Percentiles rank a stretch among this genome's conserved stretches.
phyloP scores from a whole-genome alignment of 2,888 invertebrate genomes.

The Crocallis elinguaria region DNA sequence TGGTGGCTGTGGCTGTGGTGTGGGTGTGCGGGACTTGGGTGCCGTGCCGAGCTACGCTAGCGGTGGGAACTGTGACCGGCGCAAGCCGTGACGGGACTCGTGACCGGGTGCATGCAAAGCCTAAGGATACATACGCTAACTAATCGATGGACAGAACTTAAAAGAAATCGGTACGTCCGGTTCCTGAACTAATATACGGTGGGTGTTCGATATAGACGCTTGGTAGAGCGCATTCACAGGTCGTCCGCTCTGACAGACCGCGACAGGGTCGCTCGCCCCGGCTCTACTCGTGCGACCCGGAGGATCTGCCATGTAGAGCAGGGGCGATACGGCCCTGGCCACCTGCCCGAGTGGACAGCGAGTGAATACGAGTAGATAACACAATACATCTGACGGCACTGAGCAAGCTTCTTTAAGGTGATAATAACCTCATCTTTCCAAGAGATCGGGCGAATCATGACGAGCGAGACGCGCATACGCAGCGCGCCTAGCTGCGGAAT shows the following conservation, averaged over 20 bases:
- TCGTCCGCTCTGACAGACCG: slow-evolving; percentile 52
- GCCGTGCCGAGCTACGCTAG: slow-evolving; percentile 84
- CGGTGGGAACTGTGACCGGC: slow-evolving; percentile 74
- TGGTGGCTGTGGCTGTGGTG: slow-evolving; percentile 73
- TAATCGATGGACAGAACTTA: slow-evolving; percentile 83
- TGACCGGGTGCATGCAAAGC: slow-evolving; percentile 84
- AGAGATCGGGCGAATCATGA: slow-evolving; percentile 75
- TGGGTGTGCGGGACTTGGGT: slow-evolving; percentile 81
- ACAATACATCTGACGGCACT: slow-evolving; percentile 86
- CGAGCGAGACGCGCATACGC: slow-evolving; percentile 50
- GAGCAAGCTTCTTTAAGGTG: slow-evolving; percentile 83
- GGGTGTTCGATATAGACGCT: slow-evolving; percentile 83
- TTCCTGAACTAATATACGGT: slow-evolving; percentile 77
- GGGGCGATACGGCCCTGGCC: slow-evolving; percentile 47
- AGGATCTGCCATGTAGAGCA: slow-evolving; percentile 43
- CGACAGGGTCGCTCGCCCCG: slow-evolving; percentile 50
- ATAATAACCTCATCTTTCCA: slow-evolving; percentile 72
- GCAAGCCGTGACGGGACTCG: slow-evolving; percentile 77
- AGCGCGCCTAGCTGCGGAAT: slow-evolving; percentile 54
- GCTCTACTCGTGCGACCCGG: slow-evolving; percentile 42
- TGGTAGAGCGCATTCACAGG: slow-evolving; percentile 79
- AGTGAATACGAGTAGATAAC: slow-evolving; percentile 82
- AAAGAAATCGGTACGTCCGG: slow-evolving; percentile 81
- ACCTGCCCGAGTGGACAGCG: slow-evolving; percentile 50
- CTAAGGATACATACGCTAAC: slow-evolving; percentile 81